These are phyloP conservation scores for Cinclus cinclus DNA, from an alignment of 2,113 vertebrate species.

Conservation along the genomic window DNA sequence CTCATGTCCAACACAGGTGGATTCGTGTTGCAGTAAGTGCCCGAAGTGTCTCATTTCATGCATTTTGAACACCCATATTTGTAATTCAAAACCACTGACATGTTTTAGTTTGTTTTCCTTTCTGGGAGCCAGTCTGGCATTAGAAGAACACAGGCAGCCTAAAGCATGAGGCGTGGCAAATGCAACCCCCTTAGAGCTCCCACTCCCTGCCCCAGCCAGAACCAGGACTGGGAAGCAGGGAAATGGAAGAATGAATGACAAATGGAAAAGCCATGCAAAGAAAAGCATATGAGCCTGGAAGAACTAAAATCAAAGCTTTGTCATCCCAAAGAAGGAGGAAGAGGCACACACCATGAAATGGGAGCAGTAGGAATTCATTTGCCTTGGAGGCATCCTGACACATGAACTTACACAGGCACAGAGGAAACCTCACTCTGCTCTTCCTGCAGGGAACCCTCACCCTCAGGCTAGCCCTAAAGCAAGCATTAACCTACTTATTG, in stretches of 20 bases:
- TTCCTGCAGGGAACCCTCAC: constrained; percentile 56
- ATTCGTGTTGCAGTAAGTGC: background rate
- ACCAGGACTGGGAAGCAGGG: background rate
- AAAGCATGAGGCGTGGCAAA: fast-evolving
- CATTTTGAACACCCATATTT: background rate
- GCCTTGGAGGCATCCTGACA: background rate
- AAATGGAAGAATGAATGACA: background rate
- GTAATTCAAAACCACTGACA: background rate
- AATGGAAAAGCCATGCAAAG: background rate
- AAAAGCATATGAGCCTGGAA: background rate
- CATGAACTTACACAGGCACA: background rate
- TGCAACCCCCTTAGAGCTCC: background rate
- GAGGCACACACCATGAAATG: background rate
- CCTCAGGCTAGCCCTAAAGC: constrained; percentile 74
- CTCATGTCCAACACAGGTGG: background rate
- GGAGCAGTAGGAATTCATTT: background rate
- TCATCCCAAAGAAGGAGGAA: background rate
- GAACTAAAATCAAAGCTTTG: background rate
- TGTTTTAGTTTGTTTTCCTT: background rate
- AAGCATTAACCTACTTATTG: constrained; percentile 75
- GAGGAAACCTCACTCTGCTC: background rate
- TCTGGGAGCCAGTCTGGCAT: background rate
- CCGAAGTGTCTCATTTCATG: constrained; percentile 1
- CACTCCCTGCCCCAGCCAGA: background rate
- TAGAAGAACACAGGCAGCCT: background rate